Percentiles rank a stretch among this genome's conserved stretches.
Conservation (phyloP, 2,888 invertebrate species). For the Calliopum simillimum region DNA sequence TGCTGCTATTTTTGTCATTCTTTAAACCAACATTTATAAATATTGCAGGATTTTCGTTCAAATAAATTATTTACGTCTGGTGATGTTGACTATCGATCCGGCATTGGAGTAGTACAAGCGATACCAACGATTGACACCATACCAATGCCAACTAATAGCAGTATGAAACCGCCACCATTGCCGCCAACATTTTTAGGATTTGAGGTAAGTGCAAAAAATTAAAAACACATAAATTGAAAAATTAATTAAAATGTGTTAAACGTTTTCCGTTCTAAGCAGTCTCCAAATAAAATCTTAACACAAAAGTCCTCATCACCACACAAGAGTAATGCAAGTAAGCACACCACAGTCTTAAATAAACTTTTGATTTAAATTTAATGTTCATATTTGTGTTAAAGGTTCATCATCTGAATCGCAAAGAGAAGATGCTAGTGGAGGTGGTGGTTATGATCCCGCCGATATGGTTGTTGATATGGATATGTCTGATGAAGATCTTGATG, state of each 20-base stretch:
- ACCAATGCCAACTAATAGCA: slow-evolving; percentile 33
- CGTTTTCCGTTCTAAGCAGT: slow-evolving; percentile 5
- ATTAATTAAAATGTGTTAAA: neutral
- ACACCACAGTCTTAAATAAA: neutral
- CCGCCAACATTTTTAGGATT: slow-evolving; percentile 39
- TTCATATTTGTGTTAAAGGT: slow-evolving; percentile 47
- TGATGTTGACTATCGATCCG: slow-evolving; percentile 62
- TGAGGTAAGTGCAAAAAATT: slow-evolving; percentile 26
- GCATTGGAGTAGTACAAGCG: slow-evolving; percentile 38
- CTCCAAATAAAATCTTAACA: slow-evolving; percentile 26
- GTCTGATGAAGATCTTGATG: slow-evolving; percentile 79
- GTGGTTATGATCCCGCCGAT: slow-evolving; percentile 70
- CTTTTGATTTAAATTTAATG: neutral
- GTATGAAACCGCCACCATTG: slow-evolving; percentile 44
- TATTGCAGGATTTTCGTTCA: slow-evolving; percentile 55
- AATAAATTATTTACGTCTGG: slow-evolving; percentile 40
- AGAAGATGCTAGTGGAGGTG: slow-evolving; percentile 54
- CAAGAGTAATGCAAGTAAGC: slow-evolving; percentile 59
- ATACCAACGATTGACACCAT: slow-evolving; percentile 46
- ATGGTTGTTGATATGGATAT: slow-evolving; percentile 89
- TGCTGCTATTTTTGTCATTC: too few species aligned
- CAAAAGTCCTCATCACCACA: slow-evolving; percentile 52
- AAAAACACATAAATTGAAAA: neutral
- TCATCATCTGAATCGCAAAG: slow-evolving; percentile 58
- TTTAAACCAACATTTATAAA: too few species aligned